phyloP scores from a whole-genome alignment of 2,113 vertebrate species.

The Potamarius usumacintae region DNA sequence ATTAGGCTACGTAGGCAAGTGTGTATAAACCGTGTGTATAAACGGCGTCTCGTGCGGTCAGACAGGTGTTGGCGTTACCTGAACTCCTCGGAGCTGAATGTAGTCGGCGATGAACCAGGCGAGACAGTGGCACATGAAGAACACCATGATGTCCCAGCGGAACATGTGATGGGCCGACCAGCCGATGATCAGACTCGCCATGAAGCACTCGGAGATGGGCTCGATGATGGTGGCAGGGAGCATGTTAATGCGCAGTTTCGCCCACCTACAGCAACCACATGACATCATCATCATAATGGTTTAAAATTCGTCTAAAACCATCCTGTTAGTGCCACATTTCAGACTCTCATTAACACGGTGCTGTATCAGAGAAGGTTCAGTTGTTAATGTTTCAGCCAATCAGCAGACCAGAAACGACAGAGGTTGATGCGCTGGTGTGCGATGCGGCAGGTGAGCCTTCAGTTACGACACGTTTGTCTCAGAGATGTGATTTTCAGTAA shows the following conservation, averaged over 20 bases:
- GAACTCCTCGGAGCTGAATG: constrained; percentile 92
- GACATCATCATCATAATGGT: background rate
- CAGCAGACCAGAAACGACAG: background rate
- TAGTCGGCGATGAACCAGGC: constrained; percentile 98
- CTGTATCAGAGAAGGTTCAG: background rate
- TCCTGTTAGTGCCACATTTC: too few relatives aligned
- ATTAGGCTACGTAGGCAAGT: background rate
- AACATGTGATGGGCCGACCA: constrained; percentile 93
- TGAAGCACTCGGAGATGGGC: constrained; percentile 95
- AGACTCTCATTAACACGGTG: background rate
- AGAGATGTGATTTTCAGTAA: too few relatives aligned
- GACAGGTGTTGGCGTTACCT: constrained; percentile 73
- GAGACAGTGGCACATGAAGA: constrained; percentile 98
- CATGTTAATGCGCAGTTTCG: constrained; percentile 96
- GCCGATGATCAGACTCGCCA: constrained; percentile 95
- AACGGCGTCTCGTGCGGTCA: background rate
- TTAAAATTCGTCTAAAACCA: background rate
- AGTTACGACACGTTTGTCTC: background rate
- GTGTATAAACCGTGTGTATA: background rate
- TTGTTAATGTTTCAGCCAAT: background rate
- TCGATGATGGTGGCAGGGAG: constrained; percentile 93
- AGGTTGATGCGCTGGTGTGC: too few relatives aligned
- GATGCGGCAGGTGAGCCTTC: background rate
- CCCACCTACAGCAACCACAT: constrained; percentile 77
- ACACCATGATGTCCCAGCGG: constrained; percentile 98